phyloP scores from a whole-genome alignment of 2,113 vertebrate species.

The Drymodes brunneopygia region DNA sequence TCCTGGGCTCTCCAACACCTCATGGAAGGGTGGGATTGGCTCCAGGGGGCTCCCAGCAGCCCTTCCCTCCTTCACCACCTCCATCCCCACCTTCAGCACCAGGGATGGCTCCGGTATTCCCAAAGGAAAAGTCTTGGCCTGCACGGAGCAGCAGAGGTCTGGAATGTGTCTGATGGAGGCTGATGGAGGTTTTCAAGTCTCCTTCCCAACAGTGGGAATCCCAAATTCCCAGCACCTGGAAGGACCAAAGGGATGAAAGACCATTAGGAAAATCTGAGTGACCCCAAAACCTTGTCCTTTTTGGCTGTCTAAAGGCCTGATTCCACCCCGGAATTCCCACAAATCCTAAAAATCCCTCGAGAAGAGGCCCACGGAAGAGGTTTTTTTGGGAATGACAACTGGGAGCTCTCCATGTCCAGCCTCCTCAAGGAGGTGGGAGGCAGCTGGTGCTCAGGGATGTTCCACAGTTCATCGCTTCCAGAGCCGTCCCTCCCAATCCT shows the following conservation, averaged over 20 bases:
- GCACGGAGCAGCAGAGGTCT: not conserved
- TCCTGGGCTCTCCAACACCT: not conserved
- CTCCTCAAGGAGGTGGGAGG: not conserved
- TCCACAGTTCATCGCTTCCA: not conserved
- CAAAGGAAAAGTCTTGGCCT: not conserved
- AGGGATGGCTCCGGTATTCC: not conserved
- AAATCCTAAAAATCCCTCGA: not conserved
- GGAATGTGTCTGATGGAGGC: not conserved
- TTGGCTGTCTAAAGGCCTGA: not conserved
- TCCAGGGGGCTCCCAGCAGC: rapidly evolving
- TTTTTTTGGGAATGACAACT: not conserved
- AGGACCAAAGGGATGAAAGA: not conserved
- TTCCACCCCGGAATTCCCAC: not conserved
- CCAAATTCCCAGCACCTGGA: not conserved
- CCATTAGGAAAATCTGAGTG: not conserved
- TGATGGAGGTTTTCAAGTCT: not conserved
- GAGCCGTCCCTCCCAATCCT: not conserved
- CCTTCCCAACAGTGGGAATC: not conserved
- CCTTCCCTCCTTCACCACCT: not conserved
- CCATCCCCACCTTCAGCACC: not conserved
- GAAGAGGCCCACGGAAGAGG: rapidly evolving
- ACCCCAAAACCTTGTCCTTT: not conserved
- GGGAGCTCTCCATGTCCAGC: not conserved
- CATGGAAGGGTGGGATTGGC: rapidly evolving
- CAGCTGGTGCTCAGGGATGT: not conserved